A percentile compares a stretch with the other conserved stretches of the same genome.
Conservation (phyloP, 2,888 invertebrate species). For the Anodontia alba region DNA sequence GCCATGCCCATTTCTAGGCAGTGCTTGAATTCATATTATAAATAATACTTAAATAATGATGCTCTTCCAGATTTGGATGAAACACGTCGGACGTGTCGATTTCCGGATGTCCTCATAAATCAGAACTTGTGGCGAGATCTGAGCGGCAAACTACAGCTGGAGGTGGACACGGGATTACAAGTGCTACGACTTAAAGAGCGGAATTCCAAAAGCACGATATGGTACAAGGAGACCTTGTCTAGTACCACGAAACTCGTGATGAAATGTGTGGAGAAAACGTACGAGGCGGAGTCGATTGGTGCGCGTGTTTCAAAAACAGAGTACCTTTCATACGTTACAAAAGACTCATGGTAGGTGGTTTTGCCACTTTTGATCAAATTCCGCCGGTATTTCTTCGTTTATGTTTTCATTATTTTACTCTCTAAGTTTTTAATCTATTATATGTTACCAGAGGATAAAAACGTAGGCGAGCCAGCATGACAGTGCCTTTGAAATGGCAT, state of each 20-base stretch:
- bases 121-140: conserved; percentile 79
- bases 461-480: no score
- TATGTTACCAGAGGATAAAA: no score
- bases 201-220: conserved; percentile 26
- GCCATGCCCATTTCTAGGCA: no score
- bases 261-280: conserved; percentile 67
- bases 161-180: conserved; percentile 71
- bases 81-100: conserved; percentile 66
- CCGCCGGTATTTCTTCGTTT: no score
- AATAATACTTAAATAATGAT: no score
- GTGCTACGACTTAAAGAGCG: conserved; percentile 69
- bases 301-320: conserved; percentile 49
- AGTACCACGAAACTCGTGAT: conserved; percentile 68
- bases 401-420: no score
- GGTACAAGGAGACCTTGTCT: conserved; percentile 19
- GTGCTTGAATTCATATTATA: no score
- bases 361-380: no score
- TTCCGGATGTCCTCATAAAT: conserved; percentile 73
- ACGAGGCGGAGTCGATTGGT: conserved; percentile 42
- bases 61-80: conserved; percentile 58
- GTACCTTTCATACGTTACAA: conserved; percentile 70
- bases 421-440: no score
- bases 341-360: conserved; percentile 70
- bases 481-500: no score
- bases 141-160: conserved; percentile 69